These are phyloP conservation scores for Onthophagus taurus DNA, from an alignment of 1,140 invertebrate species.

Conservation along the genomic window DNA sequence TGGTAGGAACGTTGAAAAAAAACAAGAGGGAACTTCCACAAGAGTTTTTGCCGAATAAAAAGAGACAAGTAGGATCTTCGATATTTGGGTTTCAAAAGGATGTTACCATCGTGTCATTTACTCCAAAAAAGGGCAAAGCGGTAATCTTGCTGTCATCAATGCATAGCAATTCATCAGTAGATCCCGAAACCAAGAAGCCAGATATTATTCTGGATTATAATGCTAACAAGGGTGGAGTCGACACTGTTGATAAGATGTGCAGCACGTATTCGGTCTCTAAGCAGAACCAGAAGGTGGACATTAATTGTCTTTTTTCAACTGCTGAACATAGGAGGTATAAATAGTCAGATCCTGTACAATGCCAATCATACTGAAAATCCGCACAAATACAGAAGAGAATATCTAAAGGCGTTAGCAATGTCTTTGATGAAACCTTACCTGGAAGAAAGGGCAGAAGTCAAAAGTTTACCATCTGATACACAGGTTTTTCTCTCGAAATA, in stretches of 20 bases:
- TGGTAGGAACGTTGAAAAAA: slow-evolving; percentile 30
- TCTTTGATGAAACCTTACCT: slow-evolving; percentile 9
- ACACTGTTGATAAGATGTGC: slow-evolving; percentile 33
- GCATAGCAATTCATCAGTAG: slow-evolving; percentile 20
- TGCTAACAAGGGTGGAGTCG: slow-evolving; percentile 35
- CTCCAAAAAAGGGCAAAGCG: too few species aligned
- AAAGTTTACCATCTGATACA: slow-evolving; percentile 13
- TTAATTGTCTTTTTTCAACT: slow-evolving; percentile 42
- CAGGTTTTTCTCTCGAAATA: slow-evolving; percentile 4
- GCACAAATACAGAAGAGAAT: background rate
- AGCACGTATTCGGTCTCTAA: slow-evolving; percentile 29
- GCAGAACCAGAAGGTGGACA: slow-evolving; percentile 43
- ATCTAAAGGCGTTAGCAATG: background rate
- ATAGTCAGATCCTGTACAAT: slow-evolving; percentile 38
- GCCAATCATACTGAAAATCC: slow-evolving; percentile 14
- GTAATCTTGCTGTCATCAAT: slow-evolving; percentile 26
- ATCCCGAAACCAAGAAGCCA: slow-evolving; percentile 31
- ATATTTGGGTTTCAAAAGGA: too few species aligned
- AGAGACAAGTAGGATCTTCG: background rate
- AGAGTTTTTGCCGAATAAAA: slow-evolving; percentile 26
- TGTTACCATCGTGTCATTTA: too few species aligned
- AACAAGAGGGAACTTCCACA: slow-evolving; percentile 31
- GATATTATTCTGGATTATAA: slow-evolving; percentile 38
- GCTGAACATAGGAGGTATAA: slow-evolving; percentile 43
- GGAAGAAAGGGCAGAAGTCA: slow-evolving; percentile 13